Base-by-base conservation (phyloP, 2,113 vertebrate genomes). In the Pachyramphus minor region DNA sequence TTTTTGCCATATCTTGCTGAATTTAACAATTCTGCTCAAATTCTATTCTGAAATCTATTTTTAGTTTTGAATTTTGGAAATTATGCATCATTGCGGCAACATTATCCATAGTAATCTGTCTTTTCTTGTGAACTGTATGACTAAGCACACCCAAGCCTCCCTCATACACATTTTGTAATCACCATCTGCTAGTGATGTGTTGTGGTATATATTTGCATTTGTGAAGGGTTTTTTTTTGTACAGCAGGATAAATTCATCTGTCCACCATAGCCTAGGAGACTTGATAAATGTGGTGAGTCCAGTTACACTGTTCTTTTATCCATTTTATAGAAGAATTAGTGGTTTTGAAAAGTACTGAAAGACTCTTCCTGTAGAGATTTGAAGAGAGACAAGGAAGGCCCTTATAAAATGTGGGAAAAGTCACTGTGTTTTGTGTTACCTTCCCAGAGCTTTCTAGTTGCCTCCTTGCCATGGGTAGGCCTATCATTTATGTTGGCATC, bases 361-460 rank as follows among this genome's bases (percentile, higher is more conserved):
- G 37, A 73, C 42, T 11, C 25, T 83, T 85, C 37, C 24, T 83
- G 45, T 23, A 95, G 50, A 62, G 88, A 58, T 93, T 52, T 84
- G 77, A 93, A 89, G 67, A 52, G 24, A 77, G 10, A 39, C 77
- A 44, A 62, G 28, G 71, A 66, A 50, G 49, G 63, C 49, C 66
- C 21, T 71, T 80, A 28, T 21, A 53, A 91, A 87, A 53, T 2
- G 6, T 59, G 25, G 31, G 47, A 76, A 15, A 64, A 25, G 39
- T 69, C 33, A 24, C 14, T 39, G 15, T 58, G 53, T 62, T 44
- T 55, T 0, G 0, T 82, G 10, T 72, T 83, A 93, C 88, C 49
- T 96, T 93, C 66, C 50, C 66, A 64, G 59, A 90, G 17, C 62
- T 95, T 89, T 92, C 56, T 75, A 94, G 55, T 63, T 90, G 42